Conservation (phyloP, 2,888 invertebrate genomes). For the Actias luna region DNA sequence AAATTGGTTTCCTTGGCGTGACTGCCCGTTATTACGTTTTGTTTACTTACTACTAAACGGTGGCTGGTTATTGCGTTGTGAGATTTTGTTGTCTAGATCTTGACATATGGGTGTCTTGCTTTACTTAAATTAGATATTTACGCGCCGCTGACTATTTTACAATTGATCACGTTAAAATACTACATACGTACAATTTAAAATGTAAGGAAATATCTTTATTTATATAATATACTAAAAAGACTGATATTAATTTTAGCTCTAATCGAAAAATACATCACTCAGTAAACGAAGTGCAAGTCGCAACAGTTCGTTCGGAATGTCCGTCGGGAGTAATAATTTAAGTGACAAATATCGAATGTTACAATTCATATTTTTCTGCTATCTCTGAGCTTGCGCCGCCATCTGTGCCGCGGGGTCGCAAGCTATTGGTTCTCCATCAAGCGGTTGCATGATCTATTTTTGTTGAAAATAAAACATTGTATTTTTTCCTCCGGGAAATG, state of each 20-base stretch:
- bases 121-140: not conserved
- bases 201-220: too few species aligned
- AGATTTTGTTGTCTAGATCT: constrained; percentile 33
- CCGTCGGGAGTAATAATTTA: constrained; percentile 80
- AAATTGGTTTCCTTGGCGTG: constrained; percentile 77
- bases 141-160: not conserved
- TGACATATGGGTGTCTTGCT: not conserved
- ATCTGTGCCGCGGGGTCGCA: constrained; percentile 75
- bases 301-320: constrained; percentile 60
- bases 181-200: not conserved
- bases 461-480: constrained; percentile 77
- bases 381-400: constrained; percentile 76
- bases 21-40: constrained; percentile 74
- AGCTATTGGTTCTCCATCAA: constrained; percentile 80
- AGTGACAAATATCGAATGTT: constrained; percentile 82
- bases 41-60: constrained; percentile 67
- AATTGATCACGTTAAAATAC: not conserved
- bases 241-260: constrained; percentile 13
- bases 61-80: constrained; percentile 40
- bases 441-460: constrained; percentile 78
- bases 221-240: not conserved
- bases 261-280: constrained; percentile 65
- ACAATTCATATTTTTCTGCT: constrained; percentile 81
- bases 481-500: constrained; percentile 75
- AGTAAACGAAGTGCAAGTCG: constrained; percentile 73